Evolutionary conservation across 2,888 invertebrate species (phyloP), one percentile per base, ranked within the genome.

Genomic region (Trachelus tabidus): DNA sequence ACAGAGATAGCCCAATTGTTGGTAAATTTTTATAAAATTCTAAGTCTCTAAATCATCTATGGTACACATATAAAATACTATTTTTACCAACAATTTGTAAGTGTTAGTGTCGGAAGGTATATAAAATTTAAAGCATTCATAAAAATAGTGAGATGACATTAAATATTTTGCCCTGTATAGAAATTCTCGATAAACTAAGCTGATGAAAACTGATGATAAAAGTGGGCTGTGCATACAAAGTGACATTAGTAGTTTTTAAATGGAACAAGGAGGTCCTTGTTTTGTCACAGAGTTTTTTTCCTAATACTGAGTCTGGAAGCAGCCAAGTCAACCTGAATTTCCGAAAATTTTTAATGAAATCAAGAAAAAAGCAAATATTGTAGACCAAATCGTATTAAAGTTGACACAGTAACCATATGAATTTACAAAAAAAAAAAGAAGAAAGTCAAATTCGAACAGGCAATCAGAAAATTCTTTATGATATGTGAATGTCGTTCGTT

Each of bases 221-320:
- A 34, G 71, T 31, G 33, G 71, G 71, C 71, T 71, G 33, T 31
- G 71, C 71, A 31, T 71, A 71, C 31, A 34, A 71, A 71, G 15
- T 71, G 71, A 71, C 34, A 31, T 34, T 12, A 71, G 71, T 71
- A 34, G 31, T 31, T 33, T 12, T 34, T 6, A 71, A 71, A 71
- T 30, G 31, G 31, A 79, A 56, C 81, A 81, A 82, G 34, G 76
- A 81, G 31, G 73, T 81, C 77, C 79, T 81, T 81, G 79, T 75
- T 80, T 79, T 78, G 74, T 83, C 79, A 75, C 78, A 77, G 74
- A 81, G 76, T 56, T 56, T 56, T 56, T 56, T 83, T 83, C 82
- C 82, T 89, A 88, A 88, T 88, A 88, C 88, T 88, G 89, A 85
- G 85, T 87, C 83, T 86, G 89, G 87, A 88, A 87, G 87, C 79